Evolutionary conservation across 2,888 invertebrate genomes (phyloP), one percentile per base, ranked within the genome.

Genomic region (Protonemura montana): DNA sequence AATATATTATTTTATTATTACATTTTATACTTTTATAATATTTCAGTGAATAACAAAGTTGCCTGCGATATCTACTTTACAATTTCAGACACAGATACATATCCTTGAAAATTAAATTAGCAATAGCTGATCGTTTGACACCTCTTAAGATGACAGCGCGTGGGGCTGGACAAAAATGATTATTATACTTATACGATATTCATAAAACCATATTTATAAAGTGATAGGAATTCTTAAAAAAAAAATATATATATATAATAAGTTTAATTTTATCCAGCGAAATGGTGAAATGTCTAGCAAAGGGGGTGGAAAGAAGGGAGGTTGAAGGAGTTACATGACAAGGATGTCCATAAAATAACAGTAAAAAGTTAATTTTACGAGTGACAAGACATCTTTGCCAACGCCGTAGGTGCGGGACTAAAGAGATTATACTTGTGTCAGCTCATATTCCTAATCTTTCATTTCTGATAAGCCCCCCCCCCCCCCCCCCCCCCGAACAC

Each of bases 341-440:
- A 86, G 84, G 87, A 86, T 86, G 90, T 90, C 91, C 91, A 91
- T 91, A 91, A 91, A 91, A 91, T 90, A 90, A 90, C 91, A 91
- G 91, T 91, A 91, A 91, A 91, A 91, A 91, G 90, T 91, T 91
- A 91, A 91, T 91, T 91, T 91, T 91, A 91, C 90, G 91, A 91
- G 91, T 90, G 90, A 90, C 90, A 90, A 91, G 91, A 91, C 91
- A 91, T 91, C 91, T 91, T 91, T 90, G 91, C 91, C 91, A 91
- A 42, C 80, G 86, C 59, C 83, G 84, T 59, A 83, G 84, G 42
- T 83, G 80, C 30, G 30, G 83, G 35, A 41, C 16, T 30, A 28
- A 6, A n/a, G 13, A 81, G 81, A 81, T 81, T 29, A 30, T 21
- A 78, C 28, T 59, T 21, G 59, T 59, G 81, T 26, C 30, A 27